Base-by-base conservation (phyloP, 2,797 vertebrate species). In the Melanotaenia parkinsoni region DNA sequence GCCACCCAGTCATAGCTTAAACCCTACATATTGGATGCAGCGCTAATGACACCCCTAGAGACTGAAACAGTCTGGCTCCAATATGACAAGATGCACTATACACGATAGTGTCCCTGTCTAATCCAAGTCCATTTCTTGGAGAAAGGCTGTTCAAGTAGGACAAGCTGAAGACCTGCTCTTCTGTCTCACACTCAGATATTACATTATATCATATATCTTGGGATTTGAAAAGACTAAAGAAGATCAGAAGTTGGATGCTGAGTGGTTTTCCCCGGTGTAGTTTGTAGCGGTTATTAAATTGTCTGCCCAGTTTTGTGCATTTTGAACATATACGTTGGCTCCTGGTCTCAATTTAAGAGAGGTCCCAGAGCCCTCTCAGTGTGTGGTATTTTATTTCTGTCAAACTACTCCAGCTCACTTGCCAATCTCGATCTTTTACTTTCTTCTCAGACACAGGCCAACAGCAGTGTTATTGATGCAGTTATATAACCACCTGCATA, bases 1-100 rank as follows among this genome's bases (percentile, higher is more conserved):
- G 50, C 62, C 78, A 69, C 77, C 68, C 53, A 72, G 86, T 74
- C 79, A 60, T 58, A 72, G 77, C 88, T 89, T 69, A 82, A 90
- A 82, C 67, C 73, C 76, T 57, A 83, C 83, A 82, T 84, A 82
- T 80, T 56, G 45, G 79, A 89, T 86, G 75, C 56, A 1, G 54
- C 43, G 50, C 88, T 94, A 94, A 94, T 93, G 91, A 93, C 74
- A 77, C 82, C 92, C 81, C 88, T 24, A 53, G 91, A 88, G 90
- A 92, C 78, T 0, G 0, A 56, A 70, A 62, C 79, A 82, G 88
- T 80, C 81, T 86, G 84, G 81, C 80, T 86, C 77, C 77, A 70
- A 73, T 70, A 77, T 74, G 83, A 77, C 76, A 79, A 72, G 82
- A 86, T 68, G 81, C 67, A 50, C 70, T 12, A 38, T 72, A 68